A percentile compares a stretch with the other conserved stretches of the same genome.
Evolutionary conservation across 2,888 invertebrate genomes (phyloP).

Genomic region (Rambutsinella grinnellia): DNA sequence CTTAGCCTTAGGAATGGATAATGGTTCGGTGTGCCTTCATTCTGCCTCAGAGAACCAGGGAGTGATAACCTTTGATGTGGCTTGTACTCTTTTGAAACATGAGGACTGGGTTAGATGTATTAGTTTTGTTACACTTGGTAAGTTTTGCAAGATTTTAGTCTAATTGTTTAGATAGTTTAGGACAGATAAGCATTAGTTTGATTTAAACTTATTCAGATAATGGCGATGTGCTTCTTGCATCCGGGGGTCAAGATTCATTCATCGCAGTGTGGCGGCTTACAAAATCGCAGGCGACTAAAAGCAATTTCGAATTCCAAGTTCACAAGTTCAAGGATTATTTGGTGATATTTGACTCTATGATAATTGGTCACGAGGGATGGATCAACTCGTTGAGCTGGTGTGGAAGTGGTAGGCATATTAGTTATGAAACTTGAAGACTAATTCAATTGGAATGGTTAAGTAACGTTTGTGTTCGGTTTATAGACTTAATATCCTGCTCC

Average conservation of each 20-base stretch:
- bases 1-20: conserved; percentile 61
- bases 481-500: conserved; percentile 83
- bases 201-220: conserved; percentile 30
- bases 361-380: conserved; percentile 66
- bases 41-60: neutral
- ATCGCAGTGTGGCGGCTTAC: conserved; percentile 64
- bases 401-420: conserved; percentile 21
- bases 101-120: conserved; percentile 66
- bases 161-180: too few species aligned
- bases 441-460: too few species aligned
- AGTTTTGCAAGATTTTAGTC: too few species aligned
- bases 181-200: too few species aligned
- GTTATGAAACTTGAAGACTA: neutral
- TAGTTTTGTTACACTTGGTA: conserved; percentile 58
- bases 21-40: conserved; percentile 56
- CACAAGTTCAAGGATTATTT: conserved; percentile 55
- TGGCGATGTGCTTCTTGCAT: conserved; percentile 58
- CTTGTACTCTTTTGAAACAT: conserved; percentile 59
- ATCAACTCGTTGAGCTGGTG: conserved; percentile 64
- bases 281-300: conserved; percentile 40
- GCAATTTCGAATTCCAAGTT: conserved; percentile 64
- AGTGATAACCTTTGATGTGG: conserved; percentile 18
- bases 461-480: conserved; percentile 29
- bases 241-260: conserved; percentile 64
- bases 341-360: conserved; percentile 65